phyloP scores from a whole-genome alignment of 1,140 invertebrate species.

The Hyposmocoma kahamanoa region DNA sequence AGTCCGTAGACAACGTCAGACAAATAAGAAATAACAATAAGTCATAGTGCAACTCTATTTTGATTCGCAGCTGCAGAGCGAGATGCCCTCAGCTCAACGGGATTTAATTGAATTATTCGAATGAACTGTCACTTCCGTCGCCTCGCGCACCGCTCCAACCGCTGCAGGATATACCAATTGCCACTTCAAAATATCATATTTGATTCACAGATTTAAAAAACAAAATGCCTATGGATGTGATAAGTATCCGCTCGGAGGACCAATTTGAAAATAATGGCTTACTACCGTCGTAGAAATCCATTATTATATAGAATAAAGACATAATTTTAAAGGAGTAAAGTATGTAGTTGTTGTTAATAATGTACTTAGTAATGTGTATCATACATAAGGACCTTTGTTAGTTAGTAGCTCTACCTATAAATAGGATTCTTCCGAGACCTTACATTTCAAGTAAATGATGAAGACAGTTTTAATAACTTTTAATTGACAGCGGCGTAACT shows the following conservation, averaged over 20 bases:
- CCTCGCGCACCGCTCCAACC: conserved; percentile 29
- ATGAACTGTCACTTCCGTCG: conserved; percentile 63
- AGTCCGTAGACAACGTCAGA: too few species aligned
- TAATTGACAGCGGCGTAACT: too few species aligned
- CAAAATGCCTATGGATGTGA: not conserved
- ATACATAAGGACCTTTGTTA: not conserved
- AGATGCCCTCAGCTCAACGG: conserved; percentile 51
- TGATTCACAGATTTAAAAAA: too few species aligned
- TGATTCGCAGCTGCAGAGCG: conserved; percentile 52
- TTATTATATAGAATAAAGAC: not conserved
- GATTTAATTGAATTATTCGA: conserved; percentile 71
- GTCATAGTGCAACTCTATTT: conserved; percentile 42
- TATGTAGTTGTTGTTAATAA: not conserved
- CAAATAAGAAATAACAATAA: too few species aligned
- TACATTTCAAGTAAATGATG: too few species aligned
- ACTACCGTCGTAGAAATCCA: not conserved
- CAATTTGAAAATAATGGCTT: not conserved
- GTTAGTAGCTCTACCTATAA: too few species aligned
- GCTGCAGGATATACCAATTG: conserved; percentile 63
- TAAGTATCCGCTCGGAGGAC: not conserved
- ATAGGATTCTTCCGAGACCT: too few species aligned
- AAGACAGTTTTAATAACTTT: too few species aligned
- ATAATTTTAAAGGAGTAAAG: not conserved
- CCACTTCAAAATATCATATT: too few species aligned
- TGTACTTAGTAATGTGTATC: not conserved